phyloP scores from a whole-genome alignment of 1,140 invertebrate species.

The Drosophila chauvacae region DNA sequence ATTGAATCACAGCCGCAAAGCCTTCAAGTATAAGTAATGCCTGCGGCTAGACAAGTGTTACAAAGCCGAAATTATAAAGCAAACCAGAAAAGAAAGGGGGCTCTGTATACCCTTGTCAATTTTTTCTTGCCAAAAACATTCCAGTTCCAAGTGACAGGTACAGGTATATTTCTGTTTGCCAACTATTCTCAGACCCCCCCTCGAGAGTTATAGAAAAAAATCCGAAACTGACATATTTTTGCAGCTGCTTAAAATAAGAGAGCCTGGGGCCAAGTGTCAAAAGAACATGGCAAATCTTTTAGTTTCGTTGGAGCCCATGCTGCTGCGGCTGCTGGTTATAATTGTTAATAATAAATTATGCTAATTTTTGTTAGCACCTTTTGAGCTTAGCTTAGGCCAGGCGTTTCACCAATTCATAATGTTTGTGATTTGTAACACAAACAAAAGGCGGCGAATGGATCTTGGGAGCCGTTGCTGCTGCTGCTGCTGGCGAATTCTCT shows the following conservation, averaged over 20 bases:
- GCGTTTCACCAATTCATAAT: conserved; percentile 75
- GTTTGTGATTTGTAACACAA: conserved; percentile 81
- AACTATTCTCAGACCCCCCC: conserved; percentile 3
- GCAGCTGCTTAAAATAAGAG: conserved; percentile 12
- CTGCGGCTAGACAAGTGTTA: conserved; percentile 34
- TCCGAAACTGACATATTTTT: conserved; percentile 23
- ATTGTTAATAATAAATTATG: conserved; percentile 80
- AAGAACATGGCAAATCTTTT: conserved; percentile 39
- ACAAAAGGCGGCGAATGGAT: conserved; percentile 46
- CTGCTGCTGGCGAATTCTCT: conserved; percentile 76
- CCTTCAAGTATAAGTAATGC: conserved; percentile 25
- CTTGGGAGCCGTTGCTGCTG: conserved; percentile 49
- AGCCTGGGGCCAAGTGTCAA: conserved; percentile 15
- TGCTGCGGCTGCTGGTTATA: conserved; percentile 60
- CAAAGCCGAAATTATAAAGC: conserved; percentile 1
- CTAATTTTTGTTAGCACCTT: conserved; percentile 74
- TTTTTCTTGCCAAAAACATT: conserved; percentile 21
- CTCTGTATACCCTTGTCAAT: conserved; percentile 30
- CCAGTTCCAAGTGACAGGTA: conserved; percentile 26
- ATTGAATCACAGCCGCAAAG: conserved; percentile 54
- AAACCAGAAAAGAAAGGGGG: conserved; percentile 33
- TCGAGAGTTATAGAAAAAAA: conserved; percentile 20
- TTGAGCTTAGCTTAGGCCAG: conserved; percentile 21
- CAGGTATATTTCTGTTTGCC: conserved; percentile 3
- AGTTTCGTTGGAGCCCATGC: conserved; percentile 30